Percentiles rank a stretch among this genome's conserved stretches.
Conservation (phyloP, 2,888 invertebrate genomes). For the Aplocera efformata region DNA sequence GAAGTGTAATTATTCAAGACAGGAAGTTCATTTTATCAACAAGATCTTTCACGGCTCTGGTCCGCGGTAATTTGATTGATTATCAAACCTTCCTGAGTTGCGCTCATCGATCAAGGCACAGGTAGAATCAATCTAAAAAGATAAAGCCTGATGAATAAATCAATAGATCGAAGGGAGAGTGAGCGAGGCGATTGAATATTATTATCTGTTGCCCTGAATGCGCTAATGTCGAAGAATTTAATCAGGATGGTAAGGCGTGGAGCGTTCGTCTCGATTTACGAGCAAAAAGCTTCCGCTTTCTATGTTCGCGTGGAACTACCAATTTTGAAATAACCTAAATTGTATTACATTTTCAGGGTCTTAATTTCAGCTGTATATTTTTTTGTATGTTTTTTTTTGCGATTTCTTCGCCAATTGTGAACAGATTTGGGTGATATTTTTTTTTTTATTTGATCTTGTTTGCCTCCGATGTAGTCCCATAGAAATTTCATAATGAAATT, state of each 20-base stretch:
- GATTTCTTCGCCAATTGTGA: too few relatives aligned
- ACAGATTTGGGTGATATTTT: too few relatives aligned
- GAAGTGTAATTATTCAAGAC: too few relatives aligned
- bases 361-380: too few relatives aligned
- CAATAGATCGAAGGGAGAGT: constrained; percentile 44
- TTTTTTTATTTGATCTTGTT: too few relatives aligned
- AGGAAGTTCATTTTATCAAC: too few relatives aligned
- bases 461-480: too few relatives aligned
- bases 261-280: constrained; percentile 8
- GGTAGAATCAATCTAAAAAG: constrained; percentile 22
- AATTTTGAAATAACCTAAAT: constrained; percentile 40
- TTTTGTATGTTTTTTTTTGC: too few relatives aligned
- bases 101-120: constrained; percentile 24
- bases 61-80: constrained; percentile 20
- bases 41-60: background rate
- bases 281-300: constrained; percentile 58
- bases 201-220: constrained; percentile 58
- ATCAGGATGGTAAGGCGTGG: constrained; percentile 49
- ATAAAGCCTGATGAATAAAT: constrained; percentile 37
- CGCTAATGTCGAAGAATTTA: constrained; percentile 62
- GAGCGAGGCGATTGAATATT: constrained; percentile 49
- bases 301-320: constrained; percentile 37
- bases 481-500: too few relatives aligned
- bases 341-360: constrained; percentile 17
- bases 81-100: constrained; percentile 13